Base-by-base conservation (phyloP, 2,888 invertebrate genomes). In the Phortica okadai region DNA sequence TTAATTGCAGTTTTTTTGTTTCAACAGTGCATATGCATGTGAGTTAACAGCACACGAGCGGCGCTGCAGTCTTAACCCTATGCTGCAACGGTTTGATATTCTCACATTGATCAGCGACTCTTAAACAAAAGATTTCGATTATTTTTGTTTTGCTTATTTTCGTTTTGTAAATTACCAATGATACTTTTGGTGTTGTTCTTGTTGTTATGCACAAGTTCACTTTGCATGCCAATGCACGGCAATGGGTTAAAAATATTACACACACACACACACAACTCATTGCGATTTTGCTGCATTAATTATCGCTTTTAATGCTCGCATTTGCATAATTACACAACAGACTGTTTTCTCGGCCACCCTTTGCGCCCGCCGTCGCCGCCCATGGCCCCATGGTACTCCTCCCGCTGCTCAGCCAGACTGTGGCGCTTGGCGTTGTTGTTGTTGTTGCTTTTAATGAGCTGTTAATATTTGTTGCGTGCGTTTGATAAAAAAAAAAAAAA, bases 401-500 rank as follows among this genome's bases (percentile, higher is more conserved):
- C 2, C 21, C n/a, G 1, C n/a, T 6, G 8, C 33, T 41, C 41
- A 16, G 62, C 16, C 6, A 62, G 62, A 8, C 62, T 14, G 21
- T n/a, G 56, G 14, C n/a, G 33, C 70, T 77, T 79, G 21, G 21
- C 21, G 76, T 81, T 81, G 79, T 33, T 33, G 33, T 33, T 33
- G 75, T 76, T 76, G 76, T 70, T 77, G 84, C 84, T 89, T 85
- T 88, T 89, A 88, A 87, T 89, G 89, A 87, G 86, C 86, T 84
- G 85, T 88, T 85, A 85, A 87, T 78, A 83, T 81, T 77, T 78
- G 76, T 79, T 50, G 8, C 50, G 50, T 50, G 50, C 14, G 67
- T 45, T 67, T 54, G 14, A 69, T 54, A 21, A 21, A 21, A 21
- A 74, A 64, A n/a, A n/a, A 16, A 66, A 74, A 64, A 62, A 66